Conservation (phyloP, 2,113 vertebrate genomes). For the Corythaixoides concolor region DNA sequence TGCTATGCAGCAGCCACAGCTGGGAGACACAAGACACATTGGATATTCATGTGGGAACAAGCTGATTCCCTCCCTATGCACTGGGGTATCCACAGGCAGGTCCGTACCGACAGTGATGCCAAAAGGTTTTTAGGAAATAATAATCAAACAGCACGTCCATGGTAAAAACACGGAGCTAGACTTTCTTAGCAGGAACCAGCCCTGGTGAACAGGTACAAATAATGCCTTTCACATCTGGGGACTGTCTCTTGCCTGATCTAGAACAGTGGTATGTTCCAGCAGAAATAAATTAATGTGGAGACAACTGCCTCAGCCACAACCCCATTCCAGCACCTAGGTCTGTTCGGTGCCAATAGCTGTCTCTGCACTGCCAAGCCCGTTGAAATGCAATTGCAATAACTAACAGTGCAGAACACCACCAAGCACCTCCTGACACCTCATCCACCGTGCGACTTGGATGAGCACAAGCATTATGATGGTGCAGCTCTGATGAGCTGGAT, state of each 20-base stretch:
- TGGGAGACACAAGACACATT: accelerated
- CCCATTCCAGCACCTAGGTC: not conserved
- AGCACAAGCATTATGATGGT: accelerated
- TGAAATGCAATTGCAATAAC: not conserved
- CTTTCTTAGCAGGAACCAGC: not conserved
- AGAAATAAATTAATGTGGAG: not conserved
- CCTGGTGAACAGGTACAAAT: not conserved
- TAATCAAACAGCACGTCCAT: accelerated
- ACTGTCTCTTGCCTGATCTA: not conserved
- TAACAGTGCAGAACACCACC: not conserved
- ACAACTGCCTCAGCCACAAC: not conserved
- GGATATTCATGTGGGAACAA: not conserved
- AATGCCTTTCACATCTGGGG: not conserved
- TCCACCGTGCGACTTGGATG: accelerated
- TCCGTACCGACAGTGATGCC: not conserved
- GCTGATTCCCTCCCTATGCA: not conserved
- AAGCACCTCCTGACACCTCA: not conserved
- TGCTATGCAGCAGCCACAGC: not conserved
- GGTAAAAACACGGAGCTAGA: not conserved
- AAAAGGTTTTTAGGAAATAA: not conserved
- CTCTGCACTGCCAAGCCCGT: not conserved
- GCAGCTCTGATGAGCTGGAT: not conserved
- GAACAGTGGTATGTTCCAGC: accelerated
- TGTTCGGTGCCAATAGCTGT: not conserved
- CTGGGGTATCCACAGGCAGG: not conserved